phyloP scores from a whole-genome alignment of 1,140 invertebrate genomes.

The Arion vulgaris region DNA sequence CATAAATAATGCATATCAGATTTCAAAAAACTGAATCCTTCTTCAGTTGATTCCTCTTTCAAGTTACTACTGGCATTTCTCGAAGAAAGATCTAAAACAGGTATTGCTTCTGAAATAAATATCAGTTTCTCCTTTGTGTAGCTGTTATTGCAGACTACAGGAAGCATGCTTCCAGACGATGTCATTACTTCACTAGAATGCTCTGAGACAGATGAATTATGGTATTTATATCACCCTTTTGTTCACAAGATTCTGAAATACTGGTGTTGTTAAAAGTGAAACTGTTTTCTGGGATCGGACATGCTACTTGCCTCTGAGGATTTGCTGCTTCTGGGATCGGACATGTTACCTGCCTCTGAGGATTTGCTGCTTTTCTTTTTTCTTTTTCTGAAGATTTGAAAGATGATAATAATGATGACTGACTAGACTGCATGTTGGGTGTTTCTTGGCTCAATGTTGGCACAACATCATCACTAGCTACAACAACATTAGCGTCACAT shows the following conservation, averaged over 20 bases:
- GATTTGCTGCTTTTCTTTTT: slow-evolving; percentile 24
- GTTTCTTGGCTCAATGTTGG: too few relatives aligned
- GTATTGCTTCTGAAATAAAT: neutral
- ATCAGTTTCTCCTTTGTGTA: neutral
- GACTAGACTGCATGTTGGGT: too few relatives aligned
- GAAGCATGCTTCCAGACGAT: neutral
- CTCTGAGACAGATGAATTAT: neutral
- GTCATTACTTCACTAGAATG: neutral
- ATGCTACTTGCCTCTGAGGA: neutral
- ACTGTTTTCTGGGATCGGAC: neutral
- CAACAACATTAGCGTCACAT: too few relatives aligned
- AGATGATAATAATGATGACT: neutral
- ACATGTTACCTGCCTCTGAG: slow-evolving; percentile 14
- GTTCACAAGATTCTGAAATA: neutral
- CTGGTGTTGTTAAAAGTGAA: neutral
- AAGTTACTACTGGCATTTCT: neutral
- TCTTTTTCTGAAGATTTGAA: neutral
- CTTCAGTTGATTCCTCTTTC: neutral
- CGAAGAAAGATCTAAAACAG: neutral
- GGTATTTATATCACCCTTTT: neutral
- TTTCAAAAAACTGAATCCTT: neutral
- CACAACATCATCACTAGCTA: too few relatives aligned
- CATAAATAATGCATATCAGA: neutral
- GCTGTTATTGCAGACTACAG: neutral
- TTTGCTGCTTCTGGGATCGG: slow-evolving; percentile 19